Percentiles rank a stretch among this genome's conserved stretches.
These are phyloP conservation scores for Polylopha cassiicola DNA, from an alignment of 2,888 invertebrate genomes.

Conservation along the genomic window DNA sequence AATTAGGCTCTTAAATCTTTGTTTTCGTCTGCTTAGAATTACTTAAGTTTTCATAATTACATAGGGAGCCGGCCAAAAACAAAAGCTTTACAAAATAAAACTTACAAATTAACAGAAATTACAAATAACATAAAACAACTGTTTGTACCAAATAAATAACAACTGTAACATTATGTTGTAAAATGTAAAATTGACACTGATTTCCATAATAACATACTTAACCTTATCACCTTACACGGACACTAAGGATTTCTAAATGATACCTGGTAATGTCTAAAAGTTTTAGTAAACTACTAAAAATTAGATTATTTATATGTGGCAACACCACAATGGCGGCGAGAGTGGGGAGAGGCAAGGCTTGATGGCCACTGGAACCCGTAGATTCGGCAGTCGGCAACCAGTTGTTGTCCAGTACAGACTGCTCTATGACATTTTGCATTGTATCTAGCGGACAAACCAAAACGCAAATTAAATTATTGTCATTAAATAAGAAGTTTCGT, in stretches of 20 bases:
- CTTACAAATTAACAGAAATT: no score
- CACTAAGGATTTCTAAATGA: constrained; percentile 32
- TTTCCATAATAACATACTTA: constrained; percentile 12
- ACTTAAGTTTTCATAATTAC: no score
- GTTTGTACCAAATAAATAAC: constrained; percentile 15
- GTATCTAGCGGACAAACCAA: constrained; percentile 49
- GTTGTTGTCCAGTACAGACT: constrained; percentile 72
- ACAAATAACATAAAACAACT: background rate
- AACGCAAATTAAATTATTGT: constrained; percentile 8
- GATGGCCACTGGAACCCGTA: constrained; percentile 45
- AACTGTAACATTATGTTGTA: constrained; percentile 20
- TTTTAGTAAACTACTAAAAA: constrained; percentile 34
- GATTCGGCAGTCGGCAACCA: constrained; percentile 71
- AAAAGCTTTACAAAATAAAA: no score
- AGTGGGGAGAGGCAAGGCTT: constrained; percentile 43
- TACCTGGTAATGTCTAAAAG: constrained; percentile 33
- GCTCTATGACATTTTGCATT: constrained; percentile 72
- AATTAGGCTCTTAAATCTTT: no score
- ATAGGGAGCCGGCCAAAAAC: no score
- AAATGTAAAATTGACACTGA: constrained; percentile 37
- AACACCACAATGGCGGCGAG: constrained; percentile 44
- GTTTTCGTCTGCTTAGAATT: no score
- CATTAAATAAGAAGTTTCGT: constrained; percentile 13
- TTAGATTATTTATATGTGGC: constrained; percentile 40
- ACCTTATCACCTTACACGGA: constrained; percentile 59